Conservation (phyloP, 2,797 vertebrate species). For the Cygnus olor region DNA sequence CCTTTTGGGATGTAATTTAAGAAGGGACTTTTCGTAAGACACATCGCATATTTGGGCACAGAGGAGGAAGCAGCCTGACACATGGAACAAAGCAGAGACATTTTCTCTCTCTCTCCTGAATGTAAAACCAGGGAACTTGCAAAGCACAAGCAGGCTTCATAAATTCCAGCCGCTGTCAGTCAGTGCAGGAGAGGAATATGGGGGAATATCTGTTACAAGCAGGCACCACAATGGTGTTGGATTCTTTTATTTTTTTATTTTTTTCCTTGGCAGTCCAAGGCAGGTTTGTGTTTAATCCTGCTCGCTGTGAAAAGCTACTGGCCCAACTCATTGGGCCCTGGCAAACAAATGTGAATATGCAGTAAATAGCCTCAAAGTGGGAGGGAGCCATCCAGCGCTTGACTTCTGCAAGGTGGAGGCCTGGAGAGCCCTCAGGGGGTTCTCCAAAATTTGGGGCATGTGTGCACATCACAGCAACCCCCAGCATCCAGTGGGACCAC, state of each 20-base stretch:
- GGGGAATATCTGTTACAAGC: constrained; percentile 56
- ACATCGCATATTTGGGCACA: background rate
- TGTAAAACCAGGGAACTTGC: constrained; percentile 47
- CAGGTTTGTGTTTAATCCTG: constrained; percentile 1
- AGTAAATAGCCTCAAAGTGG: background rate
- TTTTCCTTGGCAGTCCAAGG: background rate
- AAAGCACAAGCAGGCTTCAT: constrained; percentile 56
- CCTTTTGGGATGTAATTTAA: constrained; percentile 61
- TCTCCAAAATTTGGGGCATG: background rate
- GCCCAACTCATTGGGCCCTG: background rate
- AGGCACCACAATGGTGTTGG: background rate
- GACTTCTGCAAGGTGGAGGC: background rate
- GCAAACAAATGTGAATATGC: background rate
- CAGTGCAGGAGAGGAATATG: constrained; percentile 8
- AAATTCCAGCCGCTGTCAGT: constrained; percentile 69
- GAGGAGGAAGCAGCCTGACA: constrained; percentile 59
- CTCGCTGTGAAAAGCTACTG: background rate
- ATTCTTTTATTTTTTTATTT: background rate
- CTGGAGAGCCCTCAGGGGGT: background rate
- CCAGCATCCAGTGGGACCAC: background rate
- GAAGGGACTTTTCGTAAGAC: constrained; percentile 39
- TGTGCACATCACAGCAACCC: background rate
- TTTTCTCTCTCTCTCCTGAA: constrained; percentile 57
- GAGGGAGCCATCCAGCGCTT: background rate
- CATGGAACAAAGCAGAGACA: constrained; percentile 44